Base-by-base conservation (phyloP, 2,113 vertebrate species). In the Oryzias celebensis region DNA sequence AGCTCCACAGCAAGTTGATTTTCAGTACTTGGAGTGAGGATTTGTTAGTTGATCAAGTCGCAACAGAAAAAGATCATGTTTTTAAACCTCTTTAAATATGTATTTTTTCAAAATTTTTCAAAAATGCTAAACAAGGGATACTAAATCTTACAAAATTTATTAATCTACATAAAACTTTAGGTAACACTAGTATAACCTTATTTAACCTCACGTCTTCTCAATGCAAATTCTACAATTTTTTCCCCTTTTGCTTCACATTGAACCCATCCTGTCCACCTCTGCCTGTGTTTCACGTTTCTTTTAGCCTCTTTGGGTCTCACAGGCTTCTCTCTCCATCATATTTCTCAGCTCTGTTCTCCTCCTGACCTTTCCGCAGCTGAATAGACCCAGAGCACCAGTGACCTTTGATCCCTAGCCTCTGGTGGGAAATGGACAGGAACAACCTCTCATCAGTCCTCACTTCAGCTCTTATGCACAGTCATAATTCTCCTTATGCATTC, bases 371-470 rank as follows among this genome's bases (percentile, higher is more conserved):
- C 57, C 18, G 23, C 20, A 54, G 45, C 45, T 20, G 17, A 6
- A 64, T 45, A 74, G 59, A 68, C 59, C 20, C 42, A 61, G 18
- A 55, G 54, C 31, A 28, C 45, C 52, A 58, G 5, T 71, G 80
- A 84, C 57, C 73, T 76, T 58, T 87, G 62, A 58, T 65, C 72
- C 60, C 14, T 79, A 69, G 65, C 79, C 77, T 72, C 55, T 68
- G 44, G 42, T 60, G 65, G 59, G 70, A 67, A 20, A 54, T 83
- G 45, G 36, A 50, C 65, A 41, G 44, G 65, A 78, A 73, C 77
- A 67, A 65, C 60, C 49, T 20, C 61, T 71, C 79, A 73, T 84
- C 72, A 67, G 53, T 62, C 58, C 54, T 58, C 56, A 13, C 54
- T 75, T 71, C 68, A 68, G 12, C 56, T 68, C 24, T 47, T 26